Conservation (phyloP, 2,888 invertebrate genomes). For the Macaria notata region DNA sequence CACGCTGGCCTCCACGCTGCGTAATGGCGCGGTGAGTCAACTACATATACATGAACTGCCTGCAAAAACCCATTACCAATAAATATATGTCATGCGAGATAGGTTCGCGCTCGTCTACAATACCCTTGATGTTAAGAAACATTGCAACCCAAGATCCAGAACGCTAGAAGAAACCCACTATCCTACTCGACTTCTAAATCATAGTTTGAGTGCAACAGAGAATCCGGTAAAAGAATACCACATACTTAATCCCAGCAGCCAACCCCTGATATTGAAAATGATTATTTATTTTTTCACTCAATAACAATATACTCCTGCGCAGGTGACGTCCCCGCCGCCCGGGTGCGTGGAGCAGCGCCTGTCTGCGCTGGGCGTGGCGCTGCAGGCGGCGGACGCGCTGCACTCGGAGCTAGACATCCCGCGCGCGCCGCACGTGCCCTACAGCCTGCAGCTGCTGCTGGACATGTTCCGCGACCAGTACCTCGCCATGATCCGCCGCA, state of each 20-base stretch:
- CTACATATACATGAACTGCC: neutral
- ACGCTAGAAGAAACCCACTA: no score
- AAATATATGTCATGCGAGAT: no score
- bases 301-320: slow-evolving; percentile 2
- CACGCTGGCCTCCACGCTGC: slow-evolving; percentile 92
- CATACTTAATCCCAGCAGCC: no score
- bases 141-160: no score
- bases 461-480: slow-evolving; percentile 94
- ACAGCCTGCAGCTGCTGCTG: slow-evolving; percentile 92
- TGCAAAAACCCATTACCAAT: neutral
- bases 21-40: slow-evolving; percentile 84
- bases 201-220: no score
- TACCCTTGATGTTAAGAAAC: no score
- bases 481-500: slow-evolving; percentile 90
- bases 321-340: slow-evolving; percentile 90
- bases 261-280: no score
- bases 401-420: slow-evolving; percentile 94
- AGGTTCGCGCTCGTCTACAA: no score
- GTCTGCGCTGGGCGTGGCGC: slow-evolving; percentile 87
- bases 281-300: no score
- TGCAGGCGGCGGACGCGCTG: slow-evolving; percentile 83
- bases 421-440: slow-evolving; percentile 89
- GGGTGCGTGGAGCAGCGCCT: slow-evolving; percentile 96
- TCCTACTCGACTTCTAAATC: no score
- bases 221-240: no score